These are phyloP conservation scores for Molossus alvarezi DNA, from an alignment of 2,797 vertebrate genomes.

Conservation along the genomic window DNA sequence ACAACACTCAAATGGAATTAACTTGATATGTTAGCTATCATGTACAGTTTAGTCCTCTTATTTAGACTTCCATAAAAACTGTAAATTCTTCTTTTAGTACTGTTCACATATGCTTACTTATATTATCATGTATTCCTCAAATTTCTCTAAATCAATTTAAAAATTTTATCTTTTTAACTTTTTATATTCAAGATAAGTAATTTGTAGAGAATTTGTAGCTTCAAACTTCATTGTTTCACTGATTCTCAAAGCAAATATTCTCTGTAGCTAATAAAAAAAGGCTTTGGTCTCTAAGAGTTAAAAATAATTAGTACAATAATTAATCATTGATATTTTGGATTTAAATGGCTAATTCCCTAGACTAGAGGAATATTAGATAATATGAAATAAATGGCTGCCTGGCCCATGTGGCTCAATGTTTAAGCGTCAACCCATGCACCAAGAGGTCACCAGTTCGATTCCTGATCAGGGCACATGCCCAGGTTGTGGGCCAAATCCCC, in stretches of 20 bases:
- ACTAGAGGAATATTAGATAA: slow-evolving; percentile 35
- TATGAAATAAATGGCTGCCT: not conserved
- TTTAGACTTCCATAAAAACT: not conserved
- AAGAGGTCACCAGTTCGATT: too few relatives aligned
- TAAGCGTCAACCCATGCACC: too few relatives aligned
- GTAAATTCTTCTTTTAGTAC: not conserved
- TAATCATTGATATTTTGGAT: slow-evolving; percentile 39
- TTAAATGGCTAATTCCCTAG: slow-evolving; percentile 56
- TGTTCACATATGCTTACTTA: not conserved
- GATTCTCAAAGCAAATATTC: slow-evolving; percentile 51
- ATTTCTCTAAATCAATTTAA: slow-evolving; percentile 5
- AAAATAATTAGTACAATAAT: not conserved
- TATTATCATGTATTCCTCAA: not conserved
- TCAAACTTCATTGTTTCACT: not conserved
- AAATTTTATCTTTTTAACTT: slow-evolving; percentile 31
- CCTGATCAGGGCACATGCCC: too few relatives aligned
- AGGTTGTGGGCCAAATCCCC: too few relatives aligned
- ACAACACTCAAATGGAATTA: not conserved
- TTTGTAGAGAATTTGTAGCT: not conserved
- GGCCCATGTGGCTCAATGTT: too few relatives aligned
- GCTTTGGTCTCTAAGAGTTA: not conserved
- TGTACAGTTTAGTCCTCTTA: not conserved
- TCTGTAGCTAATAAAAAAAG: not conserved
- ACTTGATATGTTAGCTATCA: not conserved
- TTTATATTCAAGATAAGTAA: slow-evolving; percentile 23